Evolutionary conservation across 2,113 vertebrate genomes (phyloP), one percentile per base, ranked within the genome.

Genomic region (Aramus guarauna): DNA sequence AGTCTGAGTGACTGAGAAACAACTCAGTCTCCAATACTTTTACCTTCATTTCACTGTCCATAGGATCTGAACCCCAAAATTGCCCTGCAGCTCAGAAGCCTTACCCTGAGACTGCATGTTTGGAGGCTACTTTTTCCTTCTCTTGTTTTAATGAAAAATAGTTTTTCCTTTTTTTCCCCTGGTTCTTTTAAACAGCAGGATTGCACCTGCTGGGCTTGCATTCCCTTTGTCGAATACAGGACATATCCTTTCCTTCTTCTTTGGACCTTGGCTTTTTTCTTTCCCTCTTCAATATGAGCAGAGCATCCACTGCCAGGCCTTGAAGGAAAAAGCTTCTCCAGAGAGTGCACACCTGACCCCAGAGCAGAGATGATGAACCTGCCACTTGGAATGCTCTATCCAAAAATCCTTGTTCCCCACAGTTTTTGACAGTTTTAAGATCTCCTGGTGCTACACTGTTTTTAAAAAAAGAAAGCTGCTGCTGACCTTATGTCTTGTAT

Each of bases 311-410:
- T 74, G 83, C 88, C 72, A 92, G 45, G 37, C 29, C 75, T 77
- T 74, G 79, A 91, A 94, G 60, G 72, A 67, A 92, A 88, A 92
- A 34, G 59, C n/a, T 96, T 81, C 89, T 92, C 89, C 52, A 63
- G 91, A 91, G 75, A 96, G n/a, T 6, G 3, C 36, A 80, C 22
- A 92, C 9, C 67, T 92, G 91, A 96, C 72, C 55, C 9, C 32
- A 63, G 76, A 77, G 86, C 79, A 95, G 83, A 96, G 73, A 91
- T 39, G 76, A 80, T 77, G 86, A 92, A 95, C 72, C n/a, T 92
- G 88, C 67, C 59, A 92, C 85, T 91, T 77, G 79, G 83, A 90
- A 94, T 71, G 74, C 37, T 67, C 83, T 67, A 63, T 52, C 89
- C 83, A 91, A 84, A 92, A 96, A 67, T 43, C 47, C 53, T 85